phyloP scores from a whole-genome alignment of 2,888 invertebrate genomes.

The Parnassius orleans region DNA sequence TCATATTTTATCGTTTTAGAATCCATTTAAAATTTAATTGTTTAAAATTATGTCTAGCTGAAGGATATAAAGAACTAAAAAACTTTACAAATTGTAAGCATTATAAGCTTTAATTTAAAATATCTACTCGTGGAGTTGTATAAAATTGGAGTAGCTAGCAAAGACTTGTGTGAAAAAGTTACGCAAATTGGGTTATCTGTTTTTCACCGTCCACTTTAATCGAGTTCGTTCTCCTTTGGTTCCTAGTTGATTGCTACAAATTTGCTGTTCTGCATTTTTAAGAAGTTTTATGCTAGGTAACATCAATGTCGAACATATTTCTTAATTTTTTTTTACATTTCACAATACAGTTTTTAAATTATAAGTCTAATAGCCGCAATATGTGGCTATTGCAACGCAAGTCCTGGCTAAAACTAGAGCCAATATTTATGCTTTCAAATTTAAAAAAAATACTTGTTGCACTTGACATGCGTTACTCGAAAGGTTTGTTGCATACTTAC shows the following conservation, averaged over 20 bases:
- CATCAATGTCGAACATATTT: constrained; percentile 11
- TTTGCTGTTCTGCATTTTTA: constrained; percentile 76
- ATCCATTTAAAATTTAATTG: no score
- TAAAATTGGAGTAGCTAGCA: constrained; percentile 64
- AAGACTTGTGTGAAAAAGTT: constrained; percentile 66
- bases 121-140: constrained; percentile 4
- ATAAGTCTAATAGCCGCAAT: no score
- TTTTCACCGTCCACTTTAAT: constrained; percentile 72
- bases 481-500: no score
- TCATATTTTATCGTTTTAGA: no score
- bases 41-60: no score
- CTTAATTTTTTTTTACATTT: not conserved
- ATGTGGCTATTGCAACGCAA: no score
- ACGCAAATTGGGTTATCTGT: constrained; percentile 76
- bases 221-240: constrained; percentile 64
- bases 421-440: no score
- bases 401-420: no score
- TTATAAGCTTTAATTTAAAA: not conserved
- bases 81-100: not conserved
- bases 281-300: constrained; percentile 54
- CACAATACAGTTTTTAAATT: not conserved
- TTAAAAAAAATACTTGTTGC: no score
- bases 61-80: not conserved
- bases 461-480: no score
- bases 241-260: constrained; percentile 45